Evolutionary conservation across 2,113 vertebrate genomes (phyloP).

Genomic region (Psittacara wagleri): DNA sequence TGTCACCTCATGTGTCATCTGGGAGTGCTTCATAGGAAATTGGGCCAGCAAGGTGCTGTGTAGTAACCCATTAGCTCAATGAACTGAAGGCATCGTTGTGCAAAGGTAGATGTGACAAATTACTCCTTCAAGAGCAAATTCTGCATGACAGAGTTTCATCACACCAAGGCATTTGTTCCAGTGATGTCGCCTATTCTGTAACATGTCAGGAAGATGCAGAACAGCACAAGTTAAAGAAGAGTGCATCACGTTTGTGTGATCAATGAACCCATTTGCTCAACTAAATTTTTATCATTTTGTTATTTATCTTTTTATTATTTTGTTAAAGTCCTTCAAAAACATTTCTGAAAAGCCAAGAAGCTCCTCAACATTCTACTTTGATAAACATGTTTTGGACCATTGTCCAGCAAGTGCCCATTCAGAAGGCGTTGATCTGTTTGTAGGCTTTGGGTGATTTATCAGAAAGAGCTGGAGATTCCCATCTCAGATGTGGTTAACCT

Average conservation of each 20-base stretch:
- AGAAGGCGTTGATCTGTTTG: rapidly evolving
- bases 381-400: not conserved
- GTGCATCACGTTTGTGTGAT: not conserved
- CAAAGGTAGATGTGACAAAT: not conserved
- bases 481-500: not conserved
- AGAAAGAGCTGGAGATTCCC: not conserved
- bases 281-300: not conserved
- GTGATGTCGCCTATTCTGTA: not conserved
- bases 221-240: not conserved
- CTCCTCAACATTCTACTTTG: not conserved
- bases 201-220: not conserved
- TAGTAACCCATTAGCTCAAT: not conserved
- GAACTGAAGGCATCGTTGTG: not conserved
- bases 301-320: not conserved
- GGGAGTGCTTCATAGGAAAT: not conserved
- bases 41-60: not conserved
- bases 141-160: not conserved
- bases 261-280: not conserved
- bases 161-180: rapidly evolving
- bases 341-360: not conserved
- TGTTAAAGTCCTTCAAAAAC: not conserved
- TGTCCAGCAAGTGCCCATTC: not conserved
- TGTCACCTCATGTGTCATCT: not conserved
- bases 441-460: not conserved
- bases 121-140: not conserved